Evolutionary conservation across 1,140 invertebrate genomes (phyloP).

Genomic region (Drosophila kohkoa): DNA sequence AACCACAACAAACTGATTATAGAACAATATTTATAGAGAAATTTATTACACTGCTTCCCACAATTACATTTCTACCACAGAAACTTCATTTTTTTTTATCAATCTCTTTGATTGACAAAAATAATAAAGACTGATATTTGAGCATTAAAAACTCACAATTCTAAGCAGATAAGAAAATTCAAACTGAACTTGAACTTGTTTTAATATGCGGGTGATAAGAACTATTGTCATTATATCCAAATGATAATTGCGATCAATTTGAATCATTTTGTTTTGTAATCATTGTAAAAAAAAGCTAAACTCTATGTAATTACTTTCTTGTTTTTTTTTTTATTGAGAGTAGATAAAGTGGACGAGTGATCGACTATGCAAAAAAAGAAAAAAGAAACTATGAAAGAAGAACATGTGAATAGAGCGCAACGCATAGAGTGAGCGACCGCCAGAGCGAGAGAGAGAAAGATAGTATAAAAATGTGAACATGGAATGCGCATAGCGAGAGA

Average conservation of each 20-base stretch:
- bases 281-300: too few relatives aligned
- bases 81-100: too few relatives aligned
- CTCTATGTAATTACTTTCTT: too few relatives aligned
- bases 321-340: too few relatives aligned
- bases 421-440: neutral
- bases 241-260: neutral
- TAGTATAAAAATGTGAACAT: constrained; percentile 10
- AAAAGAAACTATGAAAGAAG: neutral
- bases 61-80: too few relatives aligned
- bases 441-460: neutral
- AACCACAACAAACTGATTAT: too few relatives aligned
- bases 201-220: constrained; percentile 1
- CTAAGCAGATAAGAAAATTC: neutral
- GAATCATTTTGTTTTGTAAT: too few relatives aligned
- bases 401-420: neutral
- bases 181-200: constrained; percentile 18
- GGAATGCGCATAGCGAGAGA: constrained; percentile 29
- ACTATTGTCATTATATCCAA: neutral
- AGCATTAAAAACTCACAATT: neutral
- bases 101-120: neutral
- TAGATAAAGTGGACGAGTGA: too few relatives aligned
- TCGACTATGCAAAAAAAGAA: too few relatives aligned
- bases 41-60: too few relatives aligned
- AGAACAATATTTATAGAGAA: too few relatives aligned
- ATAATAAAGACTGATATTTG: too few relatives aligned